A percentile compares a stretch with the other conserved stretches of the same genome.
Evolutionary conservation across 2,888 invertebrate species (phyloP).

Genomic region (Gymnocheta viridis): DNA sequence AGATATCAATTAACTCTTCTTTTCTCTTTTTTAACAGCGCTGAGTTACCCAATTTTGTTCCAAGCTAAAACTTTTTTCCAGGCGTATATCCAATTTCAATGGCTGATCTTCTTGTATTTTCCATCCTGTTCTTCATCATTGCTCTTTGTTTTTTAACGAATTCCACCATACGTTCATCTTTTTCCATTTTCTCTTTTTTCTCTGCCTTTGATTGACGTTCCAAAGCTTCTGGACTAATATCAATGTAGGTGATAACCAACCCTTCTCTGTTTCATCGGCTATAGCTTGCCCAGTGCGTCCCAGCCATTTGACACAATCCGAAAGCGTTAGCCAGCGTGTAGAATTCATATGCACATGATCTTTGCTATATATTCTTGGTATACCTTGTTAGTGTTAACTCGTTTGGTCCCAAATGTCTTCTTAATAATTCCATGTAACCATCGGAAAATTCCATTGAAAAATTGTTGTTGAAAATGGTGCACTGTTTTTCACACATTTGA

Average conservation of each 20-base stretch:
- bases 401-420: conserved; percentile 94
- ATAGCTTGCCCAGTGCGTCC: conserved; percentile 94
- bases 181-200: conserved; percentile 93
- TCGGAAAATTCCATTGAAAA: conserved; percentile 96
- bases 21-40: conserved; percentile 75
- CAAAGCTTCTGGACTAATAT: conserved; percentile 95
- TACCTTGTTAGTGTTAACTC: conserved; percentile 96
- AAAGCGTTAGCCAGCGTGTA: conserved; percentile 97
- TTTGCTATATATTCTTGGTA: conserved; percentile 98
- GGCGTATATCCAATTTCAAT: conserved; percentile 84
- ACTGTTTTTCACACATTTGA: conserved; percentile 99
- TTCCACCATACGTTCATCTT: conserved; percentile 92
- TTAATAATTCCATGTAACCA: conserved; percentile 91
- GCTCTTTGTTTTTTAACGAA: conserved; percentile 88
- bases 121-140: conserved; percentile 75
- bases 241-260: conserved; percentile 92
- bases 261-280: conserved; percentile 98
- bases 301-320: conserved; percentile 97
- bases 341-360: conserved; percentile 99
- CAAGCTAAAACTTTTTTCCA: conserved; percentile 79
- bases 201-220: conserved; percentile 90
- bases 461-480: conserved; percentile 94
- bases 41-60: conserved; percentile 74
- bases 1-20: conserved; percentile 70
- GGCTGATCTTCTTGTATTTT: conserved; percentile 85